Evolutionary conservation across 2,113 vertebrate genomes (phyloP).

Genomic region (Microcebus jonahi): DNA sequence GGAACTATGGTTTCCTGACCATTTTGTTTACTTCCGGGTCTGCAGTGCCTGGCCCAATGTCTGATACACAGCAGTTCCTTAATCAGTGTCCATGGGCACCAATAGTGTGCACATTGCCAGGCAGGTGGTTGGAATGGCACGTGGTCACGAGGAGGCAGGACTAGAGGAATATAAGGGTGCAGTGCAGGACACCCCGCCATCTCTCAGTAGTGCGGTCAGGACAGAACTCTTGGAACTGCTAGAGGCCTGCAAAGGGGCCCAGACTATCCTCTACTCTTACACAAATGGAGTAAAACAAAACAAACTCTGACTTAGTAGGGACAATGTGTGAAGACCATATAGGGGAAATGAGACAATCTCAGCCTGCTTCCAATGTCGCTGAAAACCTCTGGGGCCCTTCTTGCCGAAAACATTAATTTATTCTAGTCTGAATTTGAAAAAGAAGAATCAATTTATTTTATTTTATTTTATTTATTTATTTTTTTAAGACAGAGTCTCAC

Average conservation of each 20-base stretch:
- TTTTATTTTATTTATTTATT: no score
- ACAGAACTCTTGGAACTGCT: background rate
- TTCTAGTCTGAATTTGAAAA: background rate
- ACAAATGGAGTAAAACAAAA: background rate
- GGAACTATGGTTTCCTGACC: background rate
- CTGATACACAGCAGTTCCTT: background rate
- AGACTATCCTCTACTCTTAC: background rate
- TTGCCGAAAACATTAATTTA: background rate
- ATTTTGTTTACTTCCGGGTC: background rate
- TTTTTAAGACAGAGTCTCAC: no score
- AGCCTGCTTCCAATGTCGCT: background rate
- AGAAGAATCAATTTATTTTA: background rate
- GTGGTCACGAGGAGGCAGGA: background rate
- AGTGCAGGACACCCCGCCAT: background rate
- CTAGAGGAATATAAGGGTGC: background rate
- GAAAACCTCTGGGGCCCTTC: background rate
- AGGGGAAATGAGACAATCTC: no score
- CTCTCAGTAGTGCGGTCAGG: background rate
- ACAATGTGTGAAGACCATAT: background rate
- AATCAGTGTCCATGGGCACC: fast-evolving
- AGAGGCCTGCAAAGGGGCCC: background rate
- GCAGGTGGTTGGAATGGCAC: background rate
- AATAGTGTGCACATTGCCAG: background rate
- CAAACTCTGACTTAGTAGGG: background rate
- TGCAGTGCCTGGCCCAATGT: background rate